Evolutionary conservation across 2,113 vertebrate species (phyloP), one percentile per base, ranked within the genome.

Genomic region (Noctilio leporinus): DNA sequence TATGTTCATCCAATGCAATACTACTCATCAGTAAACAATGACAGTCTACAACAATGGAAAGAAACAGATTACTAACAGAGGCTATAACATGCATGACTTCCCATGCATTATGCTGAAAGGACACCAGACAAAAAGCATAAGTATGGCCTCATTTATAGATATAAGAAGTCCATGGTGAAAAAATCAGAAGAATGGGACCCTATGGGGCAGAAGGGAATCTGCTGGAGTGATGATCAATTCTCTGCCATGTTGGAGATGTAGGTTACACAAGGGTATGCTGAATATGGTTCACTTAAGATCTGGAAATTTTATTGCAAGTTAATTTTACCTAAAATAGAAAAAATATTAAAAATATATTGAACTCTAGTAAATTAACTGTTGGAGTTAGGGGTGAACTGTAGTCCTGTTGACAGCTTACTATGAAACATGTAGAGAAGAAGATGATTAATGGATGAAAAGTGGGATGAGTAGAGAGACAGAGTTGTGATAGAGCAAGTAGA

Each of bases 321-420:
- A 47, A 67, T 89, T 70, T 93, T 67, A 69, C 72, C 40, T 78
- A 91, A 83, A 81, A 89, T 51, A 65, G 40, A 89, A 89, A 70
- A 88, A 70, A 59, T 43, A 28, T 90, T 45, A 91, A 57, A 77
- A 93, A 92, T 77, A 70, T 70, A 72, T 70, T 96, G 43, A 86
- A 53, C 40, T 80, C 49, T 67, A 88, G 40, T 87, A 80, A 53
- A 76, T 76, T 30, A 49, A 91, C 59, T 86, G 45, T 38, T 86
- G 40, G 49, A 88, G 10, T 64, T 67, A 53, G 16, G 24, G 77
- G 30, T 38, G 11, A 91, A 35, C 9, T 57, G n/a, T 69, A 65
- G 40, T 45, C 47, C 73, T 59, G 43, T 20, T n/a, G 89, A 91
- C 28, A 59, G 53, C 43, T 73, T 69, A 82, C 45, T 95, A 45